Percentiles rank a stretch among this genome's conserved stretches.
These are phyloP conservation scores for Leptogaster cylindrica DNA, from an alignment of 2,888 invertebrate species.

Conservation along the genomic window DNA sequence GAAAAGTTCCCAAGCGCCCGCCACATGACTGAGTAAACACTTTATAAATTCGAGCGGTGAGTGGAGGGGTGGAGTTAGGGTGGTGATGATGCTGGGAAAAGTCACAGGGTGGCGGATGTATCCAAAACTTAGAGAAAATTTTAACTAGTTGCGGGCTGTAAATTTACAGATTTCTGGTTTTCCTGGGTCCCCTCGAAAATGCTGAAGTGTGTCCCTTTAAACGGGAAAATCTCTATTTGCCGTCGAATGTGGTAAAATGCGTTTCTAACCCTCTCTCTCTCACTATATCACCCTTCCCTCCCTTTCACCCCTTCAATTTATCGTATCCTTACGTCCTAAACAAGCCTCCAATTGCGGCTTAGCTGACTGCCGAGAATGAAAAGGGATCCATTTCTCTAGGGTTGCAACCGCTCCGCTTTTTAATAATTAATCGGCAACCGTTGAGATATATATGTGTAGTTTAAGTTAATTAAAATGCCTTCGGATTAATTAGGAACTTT, in stretches of 20 bases:
- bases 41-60: conserved; percentile 14
- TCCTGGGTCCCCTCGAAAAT: conserved; percentile 7
- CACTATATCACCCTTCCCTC: neutral
- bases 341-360: conserved; percentile 8
- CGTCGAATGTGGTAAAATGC: conserved; percentile 3
- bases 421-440: conserved; percentile 38
- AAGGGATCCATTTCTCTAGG: conserved; percentile 1
- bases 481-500: conserved; percentile 36
- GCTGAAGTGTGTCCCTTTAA: conserved; percentile 11
- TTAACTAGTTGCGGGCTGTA: conserved; percentile 29
- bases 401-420: conserved; percentile 23
- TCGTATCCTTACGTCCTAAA: too few species aligned
- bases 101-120: neutral
- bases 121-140: conserved; percentile 13
- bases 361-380: conserved; percentile 9
- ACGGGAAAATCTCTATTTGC: neutral
- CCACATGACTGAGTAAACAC: conserved; percentile 18
- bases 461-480: conserved; percentile 33
- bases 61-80: neutral
- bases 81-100: too few species aligned
- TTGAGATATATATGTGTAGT: conserved; percentile 27
- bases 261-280: neutral
- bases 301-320: neutral
- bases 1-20: neutral
- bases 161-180: conserved; percentile 36